These are phyloP conservation scores for Phaedon cochleariae DNA, from an alignment of 2,888 invertebrate species.

Conservation along the genomic window DNA sequence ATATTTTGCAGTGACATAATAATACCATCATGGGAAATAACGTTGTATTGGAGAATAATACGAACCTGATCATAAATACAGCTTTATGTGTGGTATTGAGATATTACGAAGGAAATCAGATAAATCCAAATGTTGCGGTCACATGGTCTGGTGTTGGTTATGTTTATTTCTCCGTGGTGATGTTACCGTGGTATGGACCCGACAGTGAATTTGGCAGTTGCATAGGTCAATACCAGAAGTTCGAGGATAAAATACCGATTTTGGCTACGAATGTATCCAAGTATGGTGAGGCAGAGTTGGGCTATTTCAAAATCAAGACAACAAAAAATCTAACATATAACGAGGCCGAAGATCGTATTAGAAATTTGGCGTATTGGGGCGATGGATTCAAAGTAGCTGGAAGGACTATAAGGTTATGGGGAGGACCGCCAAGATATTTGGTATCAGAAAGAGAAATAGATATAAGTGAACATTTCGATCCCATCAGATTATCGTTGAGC, in stretches of 20 bases:
- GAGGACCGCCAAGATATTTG: not conserved
- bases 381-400: conserved; percentile 13
- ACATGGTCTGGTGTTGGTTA: not conserved
- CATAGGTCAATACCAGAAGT: not conserved
- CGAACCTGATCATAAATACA: not conserved
- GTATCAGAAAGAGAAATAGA: not conserved
- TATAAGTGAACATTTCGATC: not conserved
- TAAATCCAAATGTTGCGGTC: not conserved
- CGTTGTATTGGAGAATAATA: not conserved
- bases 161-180: not conserved
- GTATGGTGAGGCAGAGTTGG: not conserved
- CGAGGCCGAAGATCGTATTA: conserved; percentile 12
- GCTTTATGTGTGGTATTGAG: not conserved
- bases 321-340: not conserved
- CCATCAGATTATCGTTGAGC: not conserved
- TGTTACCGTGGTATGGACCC: not conserved
- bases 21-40: not conserved
- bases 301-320: conserved; percentile 1
- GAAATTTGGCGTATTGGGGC: conserved; percentile 11
- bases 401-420: not conserved
- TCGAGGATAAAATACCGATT: not conserved
- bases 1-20: too few relatives aligned
- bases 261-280: not conserved
- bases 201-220: not conserved
- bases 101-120: not conserved